phyloP scores from a whole-genome alignment of 2,797 vertebrate genomes.

The Apogon hyalosoma region DNA sequence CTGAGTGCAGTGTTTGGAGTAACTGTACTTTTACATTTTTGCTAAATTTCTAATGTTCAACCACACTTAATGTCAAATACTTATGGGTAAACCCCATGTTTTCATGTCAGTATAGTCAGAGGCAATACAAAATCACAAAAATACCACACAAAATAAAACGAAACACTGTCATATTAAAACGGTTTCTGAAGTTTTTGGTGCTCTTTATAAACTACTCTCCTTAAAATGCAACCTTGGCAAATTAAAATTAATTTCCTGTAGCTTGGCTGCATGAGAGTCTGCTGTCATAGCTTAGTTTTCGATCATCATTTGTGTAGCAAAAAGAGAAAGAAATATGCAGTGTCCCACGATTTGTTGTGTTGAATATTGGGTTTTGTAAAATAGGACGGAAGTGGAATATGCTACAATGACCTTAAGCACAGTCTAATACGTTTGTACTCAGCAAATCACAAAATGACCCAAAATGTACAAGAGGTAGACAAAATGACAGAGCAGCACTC shows the following conservation, averaged over 20 bases:
- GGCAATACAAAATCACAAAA: constrained; percentile 39
- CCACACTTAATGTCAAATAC: constrained; percentile 31
- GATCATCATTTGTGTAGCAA: constrained; percentile 3
- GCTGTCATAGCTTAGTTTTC: neutral
- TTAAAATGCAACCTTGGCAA: neutral
- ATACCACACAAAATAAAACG: constrained; percentile 14
- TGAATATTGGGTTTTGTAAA: neutral
- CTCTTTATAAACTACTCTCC: neutral
- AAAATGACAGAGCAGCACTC: constrained; percentile 22
- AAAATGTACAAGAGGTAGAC: neutral
- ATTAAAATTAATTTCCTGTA: constrained; percentile 1
- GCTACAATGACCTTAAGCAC: constrained; percentile 10
- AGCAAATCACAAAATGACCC: constrained; percentile 17
- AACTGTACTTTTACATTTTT: neutral
- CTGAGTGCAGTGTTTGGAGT: constrained; percentile 1
- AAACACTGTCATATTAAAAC: neutral
- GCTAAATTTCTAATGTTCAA: constrained; percentile 7
- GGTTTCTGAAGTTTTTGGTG: neutral
- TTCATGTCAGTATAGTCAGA: constrained; percentile 15
- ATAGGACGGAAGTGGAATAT: constrained; percentile 11
- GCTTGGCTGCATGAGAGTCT: neutral
- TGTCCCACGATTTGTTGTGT: neutral
- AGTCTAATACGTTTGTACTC: neutral
- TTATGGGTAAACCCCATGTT: constrained; percentile 23
- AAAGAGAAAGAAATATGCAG: constrained; percentile 1